Percentiles rank a stretch among this genome's conserved stretches.
Conservation (phyloP, 2,797 vertebrate species). For the Babyrousa celebensis region DNA sequence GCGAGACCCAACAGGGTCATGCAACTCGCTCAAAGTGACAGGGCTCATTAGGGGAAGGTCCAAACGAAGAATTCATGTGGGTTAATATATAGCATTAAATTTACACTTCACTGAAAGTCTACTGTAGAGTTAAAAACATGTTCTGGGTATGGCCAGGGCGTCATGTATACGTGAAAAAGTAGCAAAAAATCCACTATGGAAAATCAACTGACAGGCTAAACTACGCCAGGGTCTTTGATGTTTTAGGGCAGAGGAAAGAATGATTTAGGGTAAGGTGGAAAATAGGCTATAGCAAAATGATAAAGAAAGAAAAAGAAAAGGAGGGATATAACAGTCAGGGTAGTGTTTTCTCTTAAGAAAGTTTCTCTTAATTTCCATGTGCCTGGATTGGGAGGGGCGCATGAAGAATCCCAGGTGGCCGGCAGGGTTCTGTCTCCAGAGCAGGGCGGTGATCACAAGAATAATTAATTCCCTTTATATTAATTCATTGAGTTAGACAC, state of each 20-base stretch:
- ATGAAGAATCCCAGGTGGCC: background rate
- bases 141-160: background rate
- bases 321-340: background rate
- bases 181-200: background rate
- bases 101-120: background rate
- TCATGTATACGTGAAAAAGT: background rate
- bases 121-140: background rate
- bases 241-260: constrained; percentile 35
- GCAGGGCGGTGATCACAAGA: background rate
- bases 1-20: background rate
- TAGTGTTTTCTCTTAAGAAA: background rate
- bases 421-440: background rate
- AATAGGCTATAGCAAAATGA: constrained; percentile 15
- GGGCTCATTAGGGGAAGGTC: background rate
- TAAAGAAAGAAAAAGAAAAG: background rate
- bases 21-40: background rate
- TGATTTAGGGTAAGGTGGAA: background rate
- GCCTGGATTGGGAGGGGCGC: background rate
- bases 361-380: too few species aligned
- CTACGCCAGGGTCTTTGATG: background rate
- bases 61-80: background rate
- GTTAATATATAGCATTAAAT: background rate
- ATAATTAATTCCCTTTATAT: background rate
- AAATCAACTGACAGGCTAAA: background rate
- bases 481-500: background rate